phyloP scores from a whole-genome alignment of 2,888 invertebrate species.

The Dascillus cervinus region DNA sequence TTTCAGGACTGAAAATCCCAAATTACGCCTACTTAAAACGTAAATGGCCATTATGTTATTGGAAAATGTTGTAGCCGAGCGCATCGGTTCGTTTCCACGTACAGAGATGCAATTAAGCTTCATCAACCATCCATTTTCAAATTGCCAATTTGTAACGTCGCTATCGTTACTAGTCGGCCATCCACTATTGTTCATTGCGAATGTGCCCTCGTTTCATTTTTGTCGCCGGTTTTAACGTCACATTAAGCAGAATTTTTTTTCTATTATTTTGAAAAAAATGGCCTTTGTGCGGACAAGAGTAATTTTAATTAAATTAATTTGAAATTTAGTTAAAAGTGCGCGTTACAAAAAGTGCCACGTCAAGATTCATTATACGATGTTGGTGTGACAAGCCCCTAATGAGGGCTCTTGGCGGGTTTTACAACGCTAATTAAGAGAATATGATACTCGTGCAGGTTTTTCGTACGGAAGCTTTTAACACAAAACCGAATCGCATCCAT shows the following conservation, averaged over 20 bases:
- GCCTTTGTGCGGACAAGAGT: constrained; percentile 30
- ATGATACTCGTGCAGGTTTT: constrained; percentile 37
- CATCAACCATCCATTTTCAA: constrained; percentile 20
- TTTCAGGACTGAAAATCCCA: too few species aligned
- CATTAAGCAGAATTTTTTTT: constrained; percentile 13
- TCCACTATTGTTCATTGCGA: constrained; percentile 15
- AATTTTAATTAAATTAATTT: constrained; percentile 42
- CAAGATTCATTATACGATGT: constrained; percentile 41
- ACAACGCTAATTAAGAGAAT: constrained; percentile 42
- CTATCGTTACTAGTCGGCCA: constrained; percentile 17
- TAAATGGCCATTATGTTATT: constrained; percentile 18
- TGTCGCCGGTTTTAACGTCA: too few species aligned
- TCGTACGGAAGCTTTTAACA: constrained; percentile 34
- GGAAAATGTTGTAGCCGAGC: constrained; percentile 16
- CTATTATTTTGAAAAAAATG: constrained; percentile 8
- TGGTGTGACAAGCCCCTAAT: constrained; percentile 41
- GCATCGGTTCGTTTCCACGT: constrained; percentile 19
- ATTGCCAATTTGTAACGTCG: constrained; percentile 18
- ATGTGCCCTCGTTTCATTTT: too few species aligned
- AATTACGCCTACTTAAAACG: too few species aligned
- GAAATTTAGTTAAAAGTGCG: constrained; percentile 38
- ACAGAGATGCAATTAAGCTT: constrained; percentile 20
- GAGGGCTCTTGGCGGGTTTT: constrained; percentile 40
- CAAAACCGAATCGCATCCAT: too few species aligned
- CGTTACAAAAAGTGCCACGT: constrained; percentile 41